Evolutionary conservation across 2,888 invertebrate species (phyloP), one percentile per base, ranked within the genome.

Genomic region (Hecatera dysodea): DNA sequence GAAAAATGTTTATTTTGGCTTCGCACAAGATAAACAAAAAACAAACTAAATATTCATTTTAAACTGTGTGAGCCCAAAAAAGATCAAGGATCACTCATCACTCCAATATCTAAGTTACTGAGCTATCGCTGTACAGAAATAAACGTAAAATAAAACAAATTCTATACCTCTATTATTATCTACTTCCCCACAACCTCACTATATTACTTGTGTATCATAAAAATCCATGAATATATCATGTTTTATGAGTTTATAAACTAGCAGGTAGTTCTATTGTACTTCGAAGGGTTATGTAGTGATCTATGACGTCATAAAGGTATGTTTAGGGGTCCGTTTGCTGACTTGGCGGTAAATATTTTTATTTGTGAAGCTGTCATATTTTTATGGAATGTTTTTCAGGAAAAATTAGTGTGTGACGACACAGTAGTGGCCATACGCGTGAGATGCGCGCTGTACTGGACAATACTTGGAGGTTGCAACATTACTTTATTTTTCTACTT

Each of bases 251-350:
- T 86, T 88, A 74, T 83, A 86, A 87, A 84, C 82, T 82, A 76
- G 71, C 81, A 81, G 80, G 84, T 84, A 82, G 79, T 83, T 75
- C 69, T 80, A 81, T 86, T 82, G 81, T 84, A 59, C 63, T 72
- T 66, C 78, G 85, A 85, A 88, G 87, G 89, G 87, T 85, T 87
- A 80, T 67, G n/a, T 12, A 24, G 39, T 88, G 88, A 88, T 87
- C 61, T 81, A 89, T 85, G 80, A 76, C 27, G 81, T 75, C 74
- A 85, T 89, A 86, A 88, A 87, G 86, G 86, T 86, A 82, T 77
- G 65, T 72, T 76, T 71, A 78, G 83, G 87, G 88, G 68, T 57
- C 67, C 70, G 66, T 75, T 82, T 82, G 88, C 86, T 85, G 86
- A 86, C 66, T 84, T 66, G 62, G 74, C 77, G 76, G 56, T 70